These are phyloP conservation scores for Lateolabrax maculatus DNA, from an alignment of 2,797 vertebrate species.

Conservation along the genomic window DNA sequence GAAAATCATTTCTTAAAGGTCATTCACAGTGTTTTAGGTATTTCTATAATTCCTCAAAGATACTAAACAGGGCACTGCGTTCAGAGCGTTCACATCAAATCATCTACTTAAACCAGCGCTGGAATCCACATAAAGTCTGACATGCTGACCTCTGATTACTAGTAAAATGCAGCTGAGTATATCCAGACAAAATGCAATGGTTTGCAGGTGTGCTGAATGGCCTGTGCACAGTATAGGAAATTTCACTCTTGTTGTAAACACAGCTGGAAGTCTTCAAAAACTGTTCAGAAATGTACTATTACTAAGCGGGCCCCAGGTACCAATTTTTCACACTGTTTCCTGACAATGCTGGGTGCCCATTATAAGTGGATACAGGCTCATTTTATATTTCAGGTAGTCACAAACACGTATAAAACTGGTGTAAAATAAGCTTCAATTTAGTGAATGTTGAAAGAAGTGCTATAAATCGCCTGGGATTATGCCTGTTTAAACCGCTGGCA, in stretches of 20 bases:
- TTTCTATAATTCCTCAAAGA: background rate
- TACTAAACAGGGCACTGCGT: background rate
- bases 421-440: background rate
- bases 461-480: background rate
- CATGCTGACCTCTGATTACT: constrained; percentile 19
- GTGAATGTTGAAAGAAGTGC: constrained; percentile 1
- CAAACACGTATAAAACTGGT: constrained; percentile 6
- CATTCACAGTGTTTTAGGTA: background rate
- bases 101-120: background rate
- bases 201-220: constrained; percentile 6
- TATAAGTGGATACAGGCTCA: constrained; percentile 24
- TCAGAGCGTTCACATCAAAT: constrained; percentile 22
- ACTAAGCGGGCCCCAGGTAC: constrained; percentile 14
- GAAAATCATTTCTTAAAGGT: background rate
- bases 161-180: constrained; percentile 5
- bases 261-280: constrained; percentile 42
- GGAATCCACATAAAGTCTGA: background rate
- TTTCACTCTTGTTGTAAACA: constrained; percentile 15
- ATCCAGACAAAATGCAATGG: constrained; percentile 7
- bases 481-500: background rate
- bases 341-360: constrained; percentile 29
- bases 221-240: background rate
- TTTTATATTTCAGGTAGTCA: constrained; percentile 30
- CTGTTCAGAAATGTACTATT: constrained; percentile 33
- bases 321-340: constrained; percentile 14